A percentile compares a stretch with the other conserved stretches of the same genome.
phyloP scores from a whole-genome alignment of 2,797 vertebrate species.

The Emydoidea blandingii region DNA sequence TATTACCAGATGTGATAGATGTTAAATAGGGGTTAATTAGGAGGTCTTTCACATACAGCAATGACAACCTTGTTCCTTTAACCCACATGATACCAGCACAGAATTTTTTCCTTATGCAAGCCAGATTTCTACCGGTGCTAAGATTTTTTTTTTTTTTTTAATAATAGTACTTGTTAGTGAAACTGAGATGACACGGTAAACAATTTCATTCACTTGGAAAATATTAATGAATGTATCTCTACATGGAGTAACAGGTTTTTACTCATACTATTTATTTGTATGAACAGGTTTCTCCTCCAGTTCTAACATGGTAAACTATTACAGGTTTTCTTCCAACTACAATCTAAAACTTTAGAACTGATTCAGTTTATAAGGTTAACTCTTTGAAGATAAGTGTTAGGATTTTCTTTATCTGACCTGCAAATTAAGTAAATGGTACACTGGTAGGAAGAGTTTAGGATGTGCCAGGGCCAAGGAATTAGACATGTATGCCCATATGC shows the following conservation, averaged over 20 bases:
- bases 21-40: background rate
- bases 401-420: background rate
- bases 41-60: background rate
- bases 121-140: background rate
- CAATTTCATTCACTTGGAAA: slow-evolving; percentile 23
- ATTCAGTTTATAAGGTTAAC: background rate
- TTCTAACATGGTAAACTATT: background rate
- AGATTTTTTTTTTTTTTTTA: background rate
- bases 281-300: background rate
- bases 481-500: background rate
- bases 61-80: background rate
- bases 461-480: background rate
- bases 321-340: background rate
- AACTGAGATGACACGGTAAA: background rate
- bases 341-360: background rate
- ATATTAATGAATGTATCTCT: background rate
- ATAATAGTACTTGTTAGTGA: background rate
- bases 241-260: background rate
- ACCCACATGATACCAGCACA: background rate
- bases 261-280: background rate
- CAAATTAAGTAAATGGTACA: background rate
- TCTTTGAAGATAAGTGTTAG: background rate
- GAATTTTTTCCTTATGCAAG: background rate
- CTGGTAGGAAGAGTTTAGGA: background rate
- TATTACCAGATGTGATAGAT: background rate